These are phyloP conservation scores for Typhlomys cinereus DNA, from an alignment of 2,113 vertebrate genomes.

Conservation along the genomic window DNA sequence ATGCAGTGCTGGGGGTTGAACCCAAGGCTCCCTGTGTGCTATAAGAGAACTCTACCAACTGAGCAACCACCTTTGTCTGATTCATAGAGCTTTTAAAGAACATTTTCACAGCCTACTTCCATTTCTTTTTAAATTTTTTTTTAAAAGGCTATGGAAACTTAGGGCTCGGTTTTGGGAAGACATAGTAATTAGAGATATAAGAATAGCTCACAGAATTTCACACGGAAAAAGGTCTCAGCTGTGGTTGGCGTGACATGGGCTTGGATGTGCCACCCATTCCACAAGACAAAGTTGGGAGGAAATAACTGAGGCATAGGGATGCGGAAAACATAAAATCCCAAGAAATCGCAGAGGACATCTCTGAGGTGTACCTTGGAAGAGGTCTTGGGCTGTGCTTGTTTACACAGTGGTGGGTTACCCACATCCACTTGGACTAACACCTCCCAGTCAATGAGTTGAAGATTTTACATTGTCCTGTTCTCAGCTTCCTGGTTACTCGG, in stretches of 20 bases:
- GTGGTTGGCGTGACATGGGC: constrained; percentile 50
- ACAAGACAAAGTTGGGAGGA: constrained; percentile 57
- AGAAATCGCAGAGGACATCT: constrained; percentile 56
- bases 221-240: constrained; percentile 71
- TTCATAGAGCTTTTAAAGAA: not conserved
- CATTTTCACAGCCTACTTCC: not conserved
- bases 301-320: constrained; percentile 64
- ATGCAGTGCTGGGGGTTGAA: not conserved
- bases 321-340: constrained; percentile 41
- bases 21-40: not conserved
- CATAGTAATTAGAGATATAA: constrained; percentile 64
- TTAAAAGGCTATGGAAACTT: constrained; percentile 8
- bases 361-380: constrained; percentile 39
- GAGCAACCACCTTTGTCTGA: not conserved
- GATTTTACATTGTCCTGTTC: constrained; percentile 43
- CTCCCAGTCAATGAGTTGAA: constrained; percentile 34
- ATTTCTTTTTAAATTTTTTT: not conserved
- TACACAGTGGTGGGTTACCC: not conserved
- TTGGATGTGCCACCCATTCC: constrained; percentile 69
- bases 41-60: not conserved
- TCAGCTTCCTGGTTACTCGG: constrained; percentile 40
- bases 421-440: not conserved
- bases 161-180: constrained; percentile 48
- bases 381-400: not conserved
- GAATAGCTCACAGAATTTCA: constrained; percentile 62